Percentiles rank a stretch among this genome's conserved stretches.
phyloP scores from a whole-genome alignment of 2,888 invertebrate species.

The Acleris literana region DNA sequence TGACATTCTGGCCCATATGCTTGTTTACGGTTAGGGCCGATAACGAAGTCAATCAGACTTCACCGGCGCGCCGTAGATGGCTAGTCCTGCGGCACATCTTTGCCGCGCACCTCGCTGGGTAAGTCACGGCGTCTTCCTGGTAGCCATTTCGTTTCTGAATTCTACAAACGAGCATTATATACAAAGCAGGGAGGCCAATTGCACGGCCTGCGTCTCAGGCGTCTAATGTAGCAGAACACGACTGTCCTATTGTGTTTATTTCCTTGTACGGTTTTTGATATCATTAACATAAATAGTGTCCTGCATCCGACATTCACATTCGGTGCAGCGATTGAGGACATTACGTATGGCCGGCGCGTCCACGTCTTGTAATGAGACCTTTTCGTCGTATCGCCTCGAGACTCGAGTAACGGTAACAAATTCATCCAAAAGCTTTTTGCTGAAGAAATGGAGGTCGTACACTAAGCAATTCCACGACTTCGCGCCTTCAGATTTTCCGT shows the following conservation, averaged over 20 bases:
- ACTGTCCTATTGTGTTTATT: conserved; percentile 81
- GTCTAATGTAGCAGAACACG: conserved; percentile 77
- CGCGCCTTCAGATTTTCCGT: conserved; percentile 42
- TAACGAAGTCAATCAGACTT: conserved; percentile 70
- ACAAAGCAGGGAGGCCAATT: conserved; percentile 77
- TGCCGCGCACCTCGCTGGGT: conserved; percentile 61
- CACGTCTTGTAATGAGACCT: conserved; percentile 39
- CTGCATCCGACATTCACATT: conserved; percentile 70
- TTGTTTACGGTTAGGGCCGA: conserved; percentile 60
- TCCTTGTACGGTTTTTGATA: conserved; percentile 79
- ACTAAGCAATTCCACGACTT: conserved; percentile 52
- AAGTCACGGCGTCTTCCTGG: conserved; percentile 73
- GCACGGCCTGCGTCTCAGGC: conserved; percentile 68
- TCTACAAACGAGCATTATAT: conserved; percentile 79
- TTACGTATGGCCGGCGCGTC: conserved; percentile 39
- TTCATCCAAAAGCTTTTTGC: conserved; percentile 35
- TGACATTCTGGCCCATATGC: conserved; percentile 46
- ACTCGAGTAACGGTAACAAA: conserved; percentile 33
- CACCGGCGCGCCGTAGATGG: conserved; percentile 65
- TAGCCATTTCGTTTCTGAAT: conserved; percentile 71
- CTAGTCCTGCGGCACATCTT: conserved; percentile 60
- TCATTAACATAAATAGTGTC: conserved; percentile 78
- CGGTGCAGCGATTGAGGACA: conserved; percentile 48
- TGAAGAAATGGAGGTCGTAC: conserved; percentile 32
- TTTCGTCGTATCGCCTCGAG: conserved; percentile 24